Base-by-base conservation (phyloP, 2,888 invertebrate genomes). In the Chrysomela aeneicollis region DNA sequence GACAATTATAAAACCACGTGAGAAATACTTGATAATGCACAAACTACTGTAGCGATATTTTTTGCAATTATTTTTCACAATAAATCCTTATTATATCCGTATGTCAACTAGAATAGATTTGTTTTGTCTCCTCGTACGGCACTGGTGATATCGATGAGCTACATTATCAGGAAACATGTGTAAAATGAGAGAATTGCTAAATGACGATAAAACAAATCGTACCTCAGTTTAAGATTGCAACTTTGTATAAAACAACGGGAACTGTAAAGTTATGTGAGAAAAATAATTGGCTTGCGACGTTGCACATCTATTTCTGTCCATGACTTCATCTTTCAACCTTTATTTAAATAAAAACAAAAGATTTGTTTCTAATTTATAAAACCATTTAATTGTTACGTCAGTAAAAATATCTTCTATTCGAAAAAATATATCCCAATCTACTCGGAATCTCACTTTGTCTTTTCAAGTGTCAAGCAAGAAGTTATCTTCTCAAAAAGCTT, bases 241-340 rank as follows among this genome's bases (percentile, higher is more conserved):
- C 64, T 65, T 63, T 68, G 68, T 68, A 42, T 62, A 57, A 63
- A 64, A 47, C 64, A 62, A 62, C 59, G 61, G 62, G 61, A 67
- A 64, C 62, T 49, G 62, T 59, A 64, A 54, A 67, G 61, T 42
- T 58, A 59, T 59, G 51, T 64, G 58, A 58, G 63, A 60, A 61
- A 49, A 61, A 18, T 60, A 66, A 63, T 59, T 54, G 54, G 60
- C 59, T 15, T 63, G 67, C 66, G 51, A 63, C 63, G 64, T 71
- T 72, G 67, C 66, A 68, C 62, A 65, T 61, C 66, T 73, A 73
- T 73, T 73, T 67, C 69, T 69, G 68, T 67, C 63, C 64, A 73
- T 75, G 74, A 74, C 75, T 73, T 73, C 75, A 73, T 70, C 70
- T 71, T 71, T 72, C 65, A 61, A 61, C 50, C 63, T 67, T 66